phyloP scores from a whole-genome alignment of 2,797 vertebrate species.

The Buphagus erythrorhynchus region DNA sequence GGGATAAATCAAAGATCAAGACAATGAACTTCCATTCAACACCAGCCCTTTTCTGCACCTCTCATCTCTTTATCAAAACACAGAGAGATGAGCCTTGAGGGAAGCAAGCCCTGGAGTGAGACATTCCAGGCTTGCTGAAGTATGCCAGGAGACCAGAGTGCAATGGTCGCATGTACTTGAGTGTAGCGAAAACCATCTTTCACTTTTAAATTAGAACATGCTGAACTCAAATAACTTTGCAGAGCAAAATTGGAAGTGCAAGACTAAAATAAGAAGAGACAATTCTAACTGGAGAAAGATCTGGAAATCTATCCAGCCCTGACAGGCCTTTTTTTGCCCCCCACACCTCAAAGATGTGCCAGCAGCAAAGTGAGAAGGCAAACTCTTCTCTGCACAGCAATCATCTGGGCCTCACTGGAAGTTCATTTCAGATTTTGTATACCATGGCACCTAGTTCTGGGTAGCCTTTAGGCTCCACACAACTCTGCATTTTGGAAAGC shows the following conservation, averaged over 20 bases:
- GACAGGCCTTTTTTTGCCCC: neutral
- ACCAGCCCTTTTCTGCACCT: neutral
- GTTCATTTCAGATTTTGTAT: neutral
- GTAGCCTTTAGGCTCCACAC: neutral
- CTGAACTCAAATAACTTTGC: constrained; percentile 35
- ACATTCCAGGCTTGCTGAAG: neutral
- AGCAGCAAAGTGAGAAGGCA: neutral
- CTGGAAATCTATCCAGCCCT: neutral
- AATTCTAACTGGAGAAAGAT: constrained; percentile 5
- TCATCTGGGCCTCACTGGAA: neutral
- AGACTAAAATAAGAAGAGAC: constrained; percentile 45
- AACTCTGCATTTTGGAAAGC: neutral
- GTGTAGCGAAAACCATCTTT: neutral
- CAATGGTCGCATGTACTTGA: neutral
- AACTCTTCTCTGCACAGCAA: neutral
- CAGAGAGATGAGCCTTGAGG: neutral
- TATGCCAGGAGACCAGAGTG: neutral
- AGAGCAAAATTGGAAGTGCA: constrained; percentile 8
- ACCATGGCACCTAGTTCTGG: neutral
- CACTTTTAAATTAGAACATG: constrained; percentile 31
- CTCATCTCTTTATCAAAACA: constrained; percentile 35
- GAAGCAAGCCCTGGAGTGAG: neutral
- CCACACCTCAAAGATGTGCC: neutral
- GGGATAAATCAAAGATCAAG: constrained; percentile 42
- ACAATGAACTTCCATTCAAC: constrained; percentile 13